Evolutionary conservation across 2,113 vertebrate species (phyloP).

Genomic region (Cariama cristata): DNA sequence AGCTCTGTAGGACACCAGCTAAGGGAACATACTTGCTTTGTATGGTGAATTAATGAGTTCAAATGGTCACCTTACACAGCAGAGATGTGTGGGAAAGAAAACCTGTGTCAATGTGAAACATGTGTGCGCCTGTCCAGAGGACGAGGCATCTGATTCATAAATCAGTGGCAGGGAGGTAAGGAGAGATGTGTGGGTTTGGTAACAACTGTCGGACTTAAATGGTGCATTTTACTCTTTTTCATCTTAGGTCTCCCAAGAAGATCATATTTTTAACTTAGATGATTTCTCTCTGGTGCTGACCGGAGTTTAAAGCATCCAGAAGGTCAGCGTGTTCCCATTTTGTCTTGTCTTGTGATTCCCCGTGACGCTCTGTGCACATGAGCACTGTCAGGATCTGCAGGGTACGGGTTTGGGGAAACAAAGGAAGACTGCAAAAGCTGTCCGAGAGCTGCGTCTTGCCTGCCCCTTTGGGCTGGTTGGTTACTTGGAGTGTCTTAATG

Average conservation of each 20-base stretch:
- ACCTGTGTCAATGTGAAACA: constrained; percentile 61
- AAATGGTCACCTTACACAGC: constrained; percentile 8
- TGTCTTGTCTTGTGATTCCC: accelerated
- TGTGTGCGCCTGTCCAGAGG: neutral
- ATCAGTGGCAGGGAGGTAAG: constrained; percentile 29
- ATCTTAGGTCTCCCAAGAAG: constrained; percentile 2
- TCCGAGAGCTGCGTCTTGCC: neutral
- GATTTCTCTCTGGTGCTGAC: neutral
- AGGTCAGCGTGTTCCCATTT: neutral
- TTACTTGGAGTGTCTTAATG: neutral
- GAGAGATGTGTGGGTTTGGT: constrained; percentile 13
- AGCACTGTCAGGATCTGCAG: neutral
- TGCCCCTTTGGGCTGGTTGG: neutral
- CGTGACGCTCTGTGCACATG: neutral
- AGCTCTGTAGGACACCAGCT: neutral
- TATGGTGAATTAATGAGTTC: constrained; percentile 56
- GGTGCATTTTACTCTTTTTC: constrained; percentile 37
- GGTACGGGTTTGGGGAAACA: accelerated
- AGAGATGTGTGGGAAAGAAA: constrained; percentile 49
- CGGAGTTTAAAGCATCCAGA: neutral
- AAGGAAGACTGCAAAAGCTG: neutral
- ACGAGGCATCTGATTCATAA: constrained; percentile 30
- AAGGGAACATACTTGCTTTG: neutral
- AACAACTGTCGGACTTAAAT: constrained; percentile 16
- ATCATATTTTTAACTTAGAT: constrained; percentile 22